Base-by-base conservation (phyloP, 2,797 vertebrate species). In the Xyrichtys novacula region DNA sequence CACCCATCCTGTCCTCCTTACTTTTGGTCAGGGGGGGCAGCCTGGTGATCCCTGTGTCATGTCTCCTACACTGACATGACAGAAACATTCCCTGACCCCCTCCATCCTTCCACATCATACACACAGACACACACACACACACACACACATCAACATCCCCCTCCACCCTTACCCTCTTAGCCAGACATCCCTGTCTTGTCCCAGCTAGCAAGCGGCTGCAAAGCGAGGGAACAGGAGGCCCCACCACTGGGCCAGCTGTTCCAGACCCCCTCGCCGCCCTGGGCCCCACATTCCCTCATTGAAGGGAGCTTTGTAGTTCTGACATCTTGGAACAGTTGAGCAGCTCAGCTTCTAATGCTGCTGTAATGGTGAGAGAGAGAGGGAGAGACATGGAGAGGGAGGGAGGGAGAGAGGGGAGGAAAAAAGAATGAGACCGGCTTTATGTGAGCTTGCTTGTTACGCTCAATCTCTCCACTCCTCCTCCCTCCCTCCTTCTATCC, bases 301-400 rank as follows among this genome's bases (percentile, higher is more conserved):
- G 78, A 93, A 91, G 88, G 84, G 88, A 89, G 88, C 91, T 92
- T 93, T 93, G 91, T 92, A 91, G 91, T 93, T 93, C 89, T 93
- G 92, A 93, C 91, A 92, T 92, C 87, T 92, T 90, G 91, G 90
- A 93, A 92, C 87, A 92, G 91, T 91, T 91, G 89, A 89, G 90
- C 89, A 92, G 91, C 87, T 90, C 89, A 89, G 88, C 81, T 85
- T 91, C 85, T 90, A 88, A 90, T 91, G 89, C 91, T 93, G 89
- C 85, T 85, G 87, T 91, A 90, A 91, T 88, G 88, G 89, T 87
- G 78, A 87, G 88, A 82, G 88, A 82, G 88, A 89, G 83, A 63
- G 79, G 47, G 69, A 75, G 72, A 71, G 72, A 43, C 25, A 47
- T 57, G 66, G 72, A 54, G 59, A 61, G 54, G 29, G 72, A 73